Percentiles rank a stretch among this genome's conserved stretches.
These are phyloP conservation scores for Sarcophaga peregrina DNA, from an alignment of 1,140 invertebrate genomes.

Conservation along the genomic window DNA sequence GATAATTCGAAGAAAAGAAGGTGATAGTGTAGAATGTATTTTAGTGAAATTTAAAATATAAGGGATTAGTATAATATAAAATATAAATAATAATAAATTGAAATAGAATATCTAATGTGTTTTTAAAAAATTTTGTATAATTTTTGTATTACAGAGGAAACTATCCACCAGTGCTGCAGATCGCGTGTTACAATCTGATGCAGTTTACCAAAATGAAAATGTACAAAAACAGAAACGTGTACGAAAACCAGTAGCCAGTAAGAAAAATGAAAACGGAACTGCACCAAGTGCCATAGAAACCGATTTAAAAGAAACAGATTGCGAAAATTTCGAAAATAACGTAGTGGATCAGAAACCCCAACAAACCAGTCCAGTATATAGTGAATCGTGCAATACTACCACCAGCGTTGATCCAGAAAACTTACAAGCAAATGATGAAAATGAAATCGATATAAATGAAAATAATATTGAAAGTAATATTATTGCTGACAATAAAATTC, in stretches of 20 bases:
- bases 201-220: slow-evolving; percentile 59
- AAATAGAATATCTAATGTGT: too few species aligned
- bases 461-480: background rate
- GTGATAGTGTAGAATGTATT: too few species aligned
- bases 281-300: background rate
- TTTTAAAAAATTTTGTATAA: background rate
- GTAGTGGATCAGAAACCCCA: background rate
- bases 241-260: background rate
- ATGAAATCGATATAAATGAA: background rate
- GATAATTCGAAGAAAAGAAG: too few species aligned
- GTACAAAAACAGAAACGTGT: slow-evolving; percentile 49
- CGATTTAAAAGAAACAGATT: background rate
- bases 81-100: too few species aligned
- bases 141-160: slow-evolving; percentile 26
- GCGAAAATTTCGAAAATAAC: background rate
- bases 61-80: too few species aligned
- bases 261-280: slow-evolving; percentile 24
- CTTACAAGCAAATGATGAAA: background rate
- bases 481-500: background rate
- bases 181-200: slow-evolving; percentile 48
- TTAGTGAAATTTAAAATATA: too few species aligned
- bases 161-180: slow-evolving; percentile 33
- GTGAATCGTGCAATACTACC: background rate
- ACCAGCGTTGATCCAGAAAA: background rate
- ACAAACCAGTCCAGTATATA: slow-evolving; percentile 9